Evolutionary conservation across 2,113 vertebrate species (phyloP).

Genomic region (Leptocoma aspasia): DNA sequence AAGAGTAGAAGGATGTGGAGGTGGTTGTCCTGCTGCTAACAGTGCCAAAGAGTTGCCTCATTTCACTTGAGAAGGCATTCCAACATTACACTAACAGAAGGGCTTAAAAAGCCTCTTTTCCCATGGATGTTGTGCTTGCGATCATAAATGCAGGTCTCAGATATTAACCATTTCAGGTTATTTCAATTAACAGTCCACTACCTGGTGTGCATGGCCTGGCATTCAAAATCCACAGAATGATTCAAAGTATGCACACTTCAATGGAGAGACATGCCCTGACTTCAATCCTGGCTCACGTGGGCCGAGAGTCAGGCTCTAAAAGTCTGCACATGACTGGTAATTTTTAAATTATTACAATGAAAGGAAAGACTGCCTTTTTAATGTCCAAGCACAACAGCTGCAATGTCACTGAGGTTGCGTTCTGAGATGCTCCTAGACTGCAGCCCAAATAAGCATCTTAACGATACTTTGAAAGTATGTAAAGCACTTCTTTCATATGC

Average conservation of each 20-base stretch:
- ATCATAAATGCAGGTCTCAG: not conserved
- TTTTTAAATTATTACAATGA: constrained; percentile 55
- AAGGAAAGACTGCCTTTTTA: constrained; percentile 55
- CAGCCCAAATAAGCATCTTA: constrained; percentile 49
- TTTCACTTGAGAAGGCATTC: not conserved
- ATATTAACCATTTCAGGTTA: not conserved
- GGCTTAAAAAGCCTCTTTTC: not conserved
- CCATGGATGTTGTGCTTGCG: not conserved
- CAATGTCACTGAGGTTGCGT: constrained; percentile 29
- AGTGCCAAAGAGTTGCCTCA: not conserved
- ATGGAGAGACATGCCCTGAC: not conserved
- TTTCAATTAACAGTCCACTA: not conserved
- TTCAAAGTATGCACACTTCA: not conserved
- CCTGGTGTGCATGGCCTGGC: not conserved
- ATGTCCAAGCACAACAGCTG: constrained; percentile 56
- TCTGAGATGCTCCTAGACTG: constrained; percentile 38
- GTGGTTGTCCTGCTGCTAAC: not conserved
- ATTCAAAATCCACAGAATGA: not conserved
- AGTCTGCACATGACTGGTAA: constrained; percentile 15
- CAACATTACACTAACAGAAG: not conserved
- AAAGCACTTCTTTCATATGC: constrained; percentile 39
- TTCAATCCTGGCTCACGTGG: not conserved
- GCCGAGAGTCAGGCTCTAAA: not conserved
- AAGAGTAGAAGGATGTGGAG: not conserved
- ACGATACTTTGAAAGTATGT: constrained; percentile 48